These are phyloP conservation scores for Radopholus similis DNA, from an alignment of 1,140 invertebrate species.

Conservation along the genomic window DNA sequence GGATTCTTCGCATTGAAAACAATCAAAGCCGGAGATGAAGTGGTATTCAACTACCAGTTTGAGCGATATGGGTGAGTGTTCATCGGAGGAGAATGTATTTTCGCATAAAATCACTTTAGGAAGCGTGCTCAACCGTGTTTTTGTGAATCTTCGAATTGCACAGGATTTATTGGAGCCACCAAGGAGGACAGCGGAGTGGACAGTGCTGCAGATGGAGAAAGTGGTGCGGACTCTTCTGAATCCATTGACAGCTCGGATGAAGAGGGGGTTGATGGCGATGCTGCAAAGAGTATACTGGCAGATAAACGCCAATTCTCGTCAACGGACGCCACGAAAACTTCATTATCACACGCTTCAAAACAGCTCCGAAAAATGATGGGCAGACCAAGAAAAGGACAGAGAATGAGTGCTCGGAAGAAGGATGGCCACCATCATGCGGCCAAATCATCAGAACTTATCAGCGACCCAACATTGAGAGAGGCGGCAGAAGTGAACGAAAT, in stretches of 20 bases:
- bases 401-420: too few relatives aligned
- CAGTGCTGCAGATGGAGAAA: conserved; percentile 29
- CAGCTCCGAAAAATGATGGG: not conserved
- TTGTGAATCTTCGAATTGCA: conserved; percentile 38
- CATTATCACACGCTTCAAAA: not conserved
- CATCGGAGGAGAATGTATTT: not conserved
- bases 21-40: conserved; percentile 80
- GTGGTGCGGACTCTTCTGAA: conserved; percentile 17
- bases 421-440: not conserved
- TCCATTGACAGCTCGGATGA: not conserved
- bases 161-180: conserved; percentile 31
- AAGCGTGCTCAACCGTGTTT: conserved; percentile 30
- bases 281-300: not conserved
- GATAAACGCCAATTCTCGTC: too few relatives aligned
- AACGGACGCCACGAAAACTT: too few relatives aligned
- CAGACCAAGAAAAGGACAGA: conserved; percentile 2
- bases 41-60: conserved; percentile 97
- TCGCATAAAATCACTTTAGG: conserved; percentile 4
- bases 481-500: conserved; percentile 29
- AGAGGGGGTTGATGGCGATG: conserved; percentile 6
- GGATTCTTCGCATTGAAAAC: conserved; percentile 84
- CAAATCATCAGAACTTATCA: not conserved
- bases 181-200: conserved; percentile 25
- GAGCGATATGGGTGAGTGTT: conserved; percentile 63
- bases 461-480: conserved; percentile 18